Evolutionary conservation across 2,113 vertebrate species (phyloP), one percentile per base, ranked within the genome.

Genomic region (Sakesphorus luctuosus): DNA sequence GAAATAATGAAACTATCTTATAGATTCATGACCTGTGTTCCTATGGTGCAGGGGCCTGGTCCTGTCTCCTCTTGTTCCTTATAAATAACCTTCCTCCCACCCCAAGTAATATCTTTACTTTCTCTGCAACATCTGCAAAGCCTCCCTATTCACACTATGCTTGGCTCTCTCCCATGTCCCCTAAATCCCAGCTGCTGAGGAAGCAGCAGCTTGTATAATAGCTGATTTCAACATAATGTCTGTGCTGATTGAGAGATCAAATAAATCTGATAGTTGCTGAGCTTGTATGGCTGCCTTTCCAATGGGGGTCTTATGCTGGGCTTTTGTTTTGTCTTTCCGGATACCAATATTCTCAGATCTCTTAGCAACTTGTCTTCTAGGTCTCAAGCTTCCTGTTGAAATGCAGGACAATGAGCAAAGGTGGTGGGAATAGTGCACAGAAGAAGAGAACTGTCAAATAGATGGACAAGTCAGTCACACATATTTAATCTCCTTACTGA

Each of bases 111-210:
- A 55, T 92, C 61, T 74, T 93, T 56, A 49, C 86, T 95, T 96
- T 68, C 86, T 92, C 14, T 26, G 56, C 67, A 89, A 93, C 89
- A 94, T 96, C 93, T 95, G 91, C 73, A 89, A 75, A 87, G 65
- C 55, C 52, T 89, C 87, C 56, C 86, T 89, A 33, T 93, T 92
- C 91, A 84, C 76, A 90, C 49, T 68, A 87, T 1, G 2, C 65
- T 96, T 96, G 96, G 96, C 91, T 89, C 10, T 78, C 36, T 92
- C 86, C 93, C 96, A 95, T 84, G 56, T 92, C 47, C 76, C 94
- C 86, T 89, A 87, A 95, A 87, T 90, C 86, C 86, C 96, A 94
- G 94, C 93, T 97, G 94, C 84, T 95, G 61, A 69, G 83, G 61
- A 94, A 89, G 83, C n/a, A 93, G 93, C 76, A 88, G 83, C 65